These are phyloP conservation scores for Hestina assimilis DNA, from an alignment of 1,140 invertebrate species.

Conservation along the genomic window DNA sequence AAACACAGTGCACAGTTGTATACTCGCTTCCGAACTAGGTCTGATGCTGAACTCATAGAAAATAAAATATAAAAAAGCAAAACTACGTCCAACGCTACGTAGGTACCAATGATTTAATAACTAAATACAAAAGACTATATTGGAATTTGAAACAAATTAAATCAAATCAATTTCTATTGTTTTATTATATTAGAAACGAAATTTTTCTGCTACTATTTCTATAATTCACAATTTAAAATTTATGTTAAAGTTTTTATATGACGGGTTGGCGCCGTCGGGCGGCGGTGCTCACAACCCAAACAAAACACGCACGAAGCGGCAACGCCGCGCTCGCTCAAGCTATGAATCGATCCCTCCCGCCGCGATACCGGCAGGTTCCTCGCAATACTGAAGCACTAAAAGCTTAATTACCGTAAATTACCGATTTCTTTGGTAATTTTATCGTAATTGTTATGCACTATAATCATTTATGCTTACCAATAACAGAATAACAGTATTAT, in stretches of 20 bases:
- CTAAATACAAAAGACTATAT: neutral
- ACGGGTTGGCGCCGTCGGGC: conserved; percentile 33
- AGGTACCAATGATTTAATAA: too few species aligned
- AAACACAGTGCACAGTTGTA: too few species aligned
- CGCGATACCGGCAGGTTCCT: conserved; percentile 43
- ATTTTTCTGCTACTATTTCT: conserved; percentile 5
- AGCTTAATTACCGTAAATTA: conserved; percentile 64
- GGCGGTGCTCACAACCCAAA: conserved; percentile 53
- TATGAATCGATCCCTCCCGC: conserved; percentile 57
- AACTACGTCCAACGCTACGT: too few species aligned
- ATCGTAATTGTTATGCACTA: neutral
- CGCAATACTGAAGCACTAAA: conserved; percentile 61
- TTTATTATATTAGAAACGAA: conserved; percentile 13
- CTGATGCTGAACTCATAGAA: too few species aligned
- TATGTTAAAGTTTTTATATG: conserved; percentile 41
- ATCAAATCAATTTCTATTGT: neutral
- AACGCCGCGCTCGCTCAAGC: conserved; percentile 44
- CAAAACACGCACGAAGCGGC: conserved; percentile 62
- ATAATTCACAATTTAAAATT: conserved; percentile 14
- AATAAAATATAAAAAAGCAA: too few species aligned
- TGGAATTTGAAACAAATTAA: neutral
- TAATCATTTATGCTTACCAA: too few species aligned
- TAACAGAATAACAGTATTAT: too few species aligned
- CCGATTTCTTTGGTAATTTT: conserved; percentile 33
- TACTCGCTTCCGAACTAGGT: too few species aligned